These are phyloP conservation scores for Armadillidium nasatum DNA, from an alignment of 1,140 invertebrate species.

Conservation along the genomic window DNA sequence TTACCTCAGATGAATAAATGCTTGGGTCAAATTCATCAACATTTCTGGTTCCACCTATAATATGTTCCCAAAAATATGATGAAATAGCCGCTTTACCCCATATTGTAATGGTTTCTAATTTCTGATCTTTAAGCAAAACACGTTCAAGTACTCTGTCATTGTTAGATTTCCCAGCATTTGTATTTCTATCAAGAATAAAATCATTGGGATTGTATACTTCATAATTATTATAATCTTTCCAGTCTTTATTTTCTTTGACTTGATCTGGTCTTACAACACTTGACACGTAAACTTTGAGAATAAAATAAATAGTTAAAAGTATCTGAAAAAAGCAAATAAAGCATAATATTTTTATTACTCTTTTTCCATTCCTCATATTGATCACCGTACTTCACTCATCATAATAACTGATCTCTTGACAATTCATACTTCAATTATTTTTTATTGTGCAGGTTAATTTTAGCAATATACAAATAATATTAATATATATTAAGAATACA, in stretches of 20 bases:
- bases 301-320: background rate
- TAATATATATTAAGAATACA: too few relatives aligned
- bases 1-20: background rate
- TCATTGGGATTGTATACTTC: background rate
- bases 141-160: background rate
- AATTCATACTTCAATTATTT: too few relatives aligned
- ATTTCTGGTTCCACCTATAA: background rate
- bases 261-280: background rate
- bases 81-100: constrained; percentile 2
- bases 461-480: too few relatives aligned
- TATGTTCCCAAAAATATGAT: background rate
- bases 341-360: background rate
- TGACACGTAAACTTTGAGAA: background rate
- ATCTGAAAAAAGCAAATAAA: background rate
- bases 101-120: background rate
- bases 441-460: too few relatives aligned
- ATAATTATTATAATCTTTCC: background rate
- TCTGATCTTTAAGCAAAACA: background rate
- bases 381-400: too few relatives aligned
- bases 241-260: background rate
- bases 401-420: too few relatives aligned
- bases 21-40: background rate
- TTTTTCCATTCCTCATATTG: background rate
- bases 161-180: background rate
- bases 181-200: background rate